phyloP scores from a whole-genome alignment of 2,888 invertebrate genomes.

The Trachelus stipa region DNA sequence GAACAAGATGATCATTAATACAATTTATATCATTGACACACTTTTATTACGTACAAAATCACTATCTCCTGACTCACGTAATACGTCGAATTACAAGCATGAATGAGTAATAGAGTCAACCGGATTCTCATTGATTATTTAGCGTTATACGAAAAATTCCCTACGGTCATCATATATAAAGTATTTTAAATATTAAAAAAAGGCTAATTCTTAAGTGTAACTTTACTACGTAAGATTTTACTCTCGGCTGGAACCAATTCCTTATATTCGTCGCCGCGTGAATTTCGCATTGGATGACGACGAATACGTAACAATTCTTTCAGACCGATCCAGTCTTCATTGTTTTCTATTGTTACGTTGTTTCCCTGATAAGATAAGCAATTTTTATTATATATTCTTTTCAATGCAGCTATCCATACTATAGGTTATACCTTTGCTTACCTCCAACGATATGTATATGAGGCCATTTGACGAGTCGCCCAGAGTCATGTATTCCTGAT shows the following conservation, averaged over 20 bases:
- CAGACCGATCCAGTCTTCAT: slow-evolving; percentile 28
- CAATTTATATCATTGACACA: neutral
- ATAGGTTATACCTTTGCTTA: slow-evolving; percentile 17
- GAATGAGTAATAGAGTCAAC: too few relatives aligned
- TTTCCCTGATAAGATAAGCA: slow-evolving; percentile 31
- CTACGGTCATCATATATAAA: neutral
- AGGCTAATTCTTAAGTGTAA: neutral
- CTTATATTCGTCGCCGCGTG: neutral
- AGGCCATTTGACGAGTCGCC: slow-evolving; percentile 38
- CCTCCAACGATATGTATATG: slow-evolving; percentile 36
- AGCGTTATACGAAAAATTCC: neutral
- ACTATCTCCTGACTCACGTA: neutral
- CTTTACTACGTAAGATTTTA: neutral
- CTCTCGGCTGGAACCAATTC: neutral
- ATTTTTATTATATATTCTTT: neutral
- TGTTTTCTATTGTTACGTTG: slow-evolving; percentile 22
- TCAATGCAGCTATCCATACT: neutral
- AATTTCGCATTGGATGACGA: neutral
- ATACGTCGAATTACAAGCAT: neutral
- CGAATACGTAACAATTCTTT: slow-evolving; percentile 17
- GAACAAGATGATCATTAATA: neutral
- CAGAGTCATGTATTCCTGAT: slow-evolving; percentile 47
- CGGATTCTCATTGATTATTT: neutral
- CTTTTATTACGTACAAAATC: neutral
- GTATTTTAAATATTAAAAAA: neutral